Percentiles rank a stretch among this genome's conserved stretches.
Evolutionary conservation across 1,140 invertebrate species (phyloP).

Genomic region (Caerostris extrusa): DNA sequence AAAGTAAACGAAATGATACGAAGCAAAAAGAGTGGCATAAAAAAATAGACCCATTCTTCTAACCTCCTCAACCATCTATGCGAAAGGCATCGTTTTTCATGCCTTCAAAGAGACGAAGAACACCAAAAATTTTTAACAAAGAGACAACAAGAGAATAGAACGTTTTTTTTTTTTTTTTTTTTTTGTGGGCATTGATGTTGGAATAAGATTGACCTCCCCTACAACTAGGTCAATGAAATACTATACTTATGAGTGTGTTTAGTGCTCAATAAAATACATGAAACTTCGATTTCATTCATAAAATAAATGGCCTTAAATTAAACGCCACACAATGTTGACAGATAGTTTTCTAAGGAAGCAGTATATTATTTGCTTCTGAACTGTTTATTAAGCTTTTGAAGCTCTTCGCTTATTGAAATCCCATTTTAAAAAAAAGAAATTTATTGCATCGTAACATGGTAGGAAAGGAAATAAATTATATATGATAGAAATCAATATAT

Average conservation of each 20-base stretch:
- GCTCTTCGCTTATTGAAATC: too few species aligned
- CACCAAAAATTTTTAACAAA: neutral
- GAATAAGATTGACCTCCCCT: neutral
- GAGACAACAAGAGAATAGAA: neutral
- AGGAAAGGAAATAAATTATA: too few species aligned
- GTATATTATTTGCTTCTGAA: too few species aligned
- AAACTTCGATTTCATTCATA: constrained; percentile 13
- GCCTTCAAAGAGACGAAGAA: neutral
- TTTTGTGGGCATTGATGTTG: neutral
- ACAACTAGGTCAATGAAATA: constrained; percentile 8
- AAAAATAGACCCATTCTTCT: neutral
- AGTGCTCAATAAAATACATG: neutral
- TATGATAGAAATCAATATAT: too few species aligned
- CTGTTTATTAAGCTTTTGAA: too few species aligned
- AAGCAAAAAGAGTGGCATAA: neutral
- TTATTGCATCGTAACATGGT: too few species aligned
- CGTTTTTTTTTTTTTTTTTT: neutral
- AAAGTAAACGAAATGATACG: constrained; percentile 4
- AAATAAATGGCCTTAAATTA: constrained; percentile 1
- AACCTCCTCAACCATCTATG: constrained; percentile 8
- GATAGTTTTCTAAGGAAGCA: neutral
- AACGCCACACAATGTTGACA: neutral
- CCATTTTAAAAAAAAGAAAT: too few species aligned
- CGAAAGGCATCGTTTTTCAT: constrained; percentile 13
- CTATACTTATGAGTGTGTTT: neutral